These are phyloP conservation scores for Aleiodes leptofemur DNA, from an alignment of 2,888 invertebrate genomes.

Conservation along the genomic window DNA sequence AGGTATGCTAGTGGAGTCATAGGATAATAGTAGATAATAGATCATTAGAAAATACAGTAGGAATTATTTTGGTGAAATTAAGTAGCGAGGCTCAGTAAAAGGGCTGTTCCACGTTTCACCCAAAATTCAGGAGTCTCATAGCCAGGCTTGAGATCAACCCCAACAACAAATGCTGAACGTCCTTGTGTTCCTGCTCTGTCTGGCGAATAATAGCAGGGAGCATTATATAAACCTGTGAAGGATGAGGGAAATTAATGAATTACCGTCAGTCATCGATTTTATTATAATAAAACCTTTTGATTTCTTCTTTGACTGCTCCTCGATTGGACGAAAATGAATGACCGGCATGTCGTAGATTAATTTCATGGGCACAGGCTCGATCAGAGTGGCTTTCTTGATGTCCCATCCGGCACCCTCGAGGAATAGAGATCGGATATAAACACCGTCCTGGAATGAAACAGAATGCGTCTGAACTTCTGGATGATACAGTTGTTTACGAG, in stretches of 20 bases:
- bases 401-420: conserved; percentile 95
- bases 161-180: conserved; percentile 84
- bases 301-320: conserved; percentile 77
- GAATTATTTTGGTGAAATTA: conserved; percentile 61
- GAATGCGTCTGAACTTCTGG: background rate
- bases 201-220: conserved; percentile 92
- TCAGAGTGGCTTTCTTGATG: conserved; percentile 82
- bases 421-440: conserved; percentile 80
- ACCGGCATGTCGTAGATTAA: conserved; percentile 88
- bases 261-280: background rate
- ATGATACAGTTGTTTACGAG: too few relatives aligned
- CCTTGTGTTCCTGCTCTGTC: conserved; percentile 82
- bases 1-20: too few relatives aligned
- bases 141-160: conserved; percentile 87
- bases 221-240: conserved; percentile 84
- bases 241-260: background rate
- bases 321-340: conserved; percentile 88
- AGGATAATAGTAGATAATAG: too few relatives aligned
- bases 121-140: conserved; percentile 86
- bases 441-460: conserved; percentile 75
- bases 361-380: conserved; percentile 92
- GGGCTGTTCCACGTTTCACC: conserved; percentile 90
- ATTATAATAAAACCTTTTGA: conserved; percentile 74
- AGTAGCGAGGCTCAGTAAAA: conserved; percentile 84
- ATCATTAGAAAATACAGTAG: background rate